Percentiles rank a stretch among this genome's conserved stretches.
Conservation (phyloP, 1,140 invertebrate genomes). For the Cataglyphis hispanica region DNA sequence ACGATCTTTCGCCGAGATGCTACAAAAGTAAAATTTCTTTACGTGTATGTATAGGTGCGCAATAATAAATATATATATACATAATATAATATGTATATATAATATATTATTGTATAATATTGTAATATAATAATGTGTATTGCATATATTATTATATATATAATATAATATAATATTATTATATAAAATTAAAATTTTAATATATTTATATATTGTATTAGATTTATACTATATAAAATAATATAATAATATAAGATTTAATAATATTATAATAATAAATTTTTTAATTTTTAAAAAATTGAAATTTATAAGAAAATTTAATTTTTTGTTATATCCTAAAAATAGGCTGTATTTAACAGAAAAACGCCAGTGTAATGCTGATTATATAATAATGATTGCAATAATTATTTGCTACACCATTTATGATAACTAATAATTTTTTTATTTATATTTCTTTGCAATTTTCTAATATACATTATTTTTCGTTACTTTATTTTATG, state of each 20-base stretch:
- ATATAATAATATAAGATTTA: too few relatives aligned
- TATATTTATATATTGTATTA: too few relatives aligned
- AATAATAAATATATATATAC: too few relatives aligned
- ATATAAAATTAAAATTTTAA: too few relatives aligned
- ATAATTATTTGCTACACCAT: neutral
- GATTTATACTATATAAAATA: too few relatives aligned
- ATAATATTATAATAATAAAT: neutral
- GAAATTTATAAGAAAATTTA: neutral
- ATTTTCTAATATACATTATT: slow-evolving; percentile 42
- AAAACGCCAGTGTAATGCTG: neutral
- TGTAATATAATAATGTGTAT: too few relatives aligned
- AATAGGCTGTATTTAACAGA: neutral
- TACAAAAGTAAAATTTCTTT: neutral
- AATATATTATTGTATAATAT: too few relatives aligned
- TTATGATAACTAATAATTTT: neutral
- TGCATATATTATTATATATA: too few relatives aligned
- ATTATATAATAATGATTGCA: neutral
- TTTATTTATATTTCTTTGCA: neutral
- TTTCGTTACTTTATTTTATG: neutral
- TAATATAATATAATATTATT: too few relatives aligned
- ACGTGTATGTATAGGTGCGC: too few relatives aligned
- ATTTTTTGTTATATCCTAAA: neutral
- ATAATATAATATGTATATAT: too few relatives aligned
- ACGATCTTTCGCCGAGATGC: too few relatives aligned
- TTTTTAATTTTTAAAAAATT: neutral